phyloP scores from a whole-genome alignment of 2,888 invertebrate genomes.

The Caenorhabditis sp. region DNA sequence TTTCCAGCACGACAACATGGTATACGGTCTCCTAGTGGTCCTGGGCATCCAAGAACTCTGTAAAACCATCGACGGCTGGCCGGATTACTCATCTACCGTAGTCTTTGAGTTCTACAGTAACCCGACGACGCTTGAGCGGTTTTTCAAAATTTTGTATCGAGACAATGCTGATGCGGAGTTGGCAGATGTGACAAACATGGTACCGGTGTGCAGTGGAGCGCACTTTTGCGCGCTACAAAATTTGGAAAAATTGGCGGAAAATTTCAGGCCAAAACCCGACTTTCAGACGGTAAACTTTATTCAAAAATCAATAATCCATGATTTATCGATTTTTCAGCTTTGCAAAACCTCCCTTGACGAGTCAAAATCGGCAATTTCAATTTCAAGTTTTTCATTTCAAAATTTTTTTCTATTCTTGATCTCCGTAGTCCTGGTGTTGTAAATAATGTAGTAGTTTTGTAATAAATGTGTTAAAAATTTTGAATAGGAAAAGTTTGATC shows the following conservation, averaged over 20 bases:
- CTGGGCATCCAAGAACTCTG: conserved; percentile 51
- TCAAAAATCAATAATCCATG: not conserved
- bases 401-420: not conserved
- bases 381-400: not conserved
- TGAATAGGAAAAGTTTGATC: too few relatives aligned
- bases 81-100: conserved; percentile 62
- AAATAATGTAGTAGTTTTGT: too few relatives aligned
- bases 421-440: too few relatives aligned
- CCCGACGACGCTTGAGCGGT: conserved; percentile 16
- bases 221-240: conserved; percentile 15
- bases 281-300: conserved; percentile 25
- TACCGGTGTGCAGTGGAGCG: conserved; percentile 31
- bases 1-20: conserved; percentile 65
- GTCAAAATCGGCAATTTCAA: not conserved
- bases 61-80: conserved; percentile 56
- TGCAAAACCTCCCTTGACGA: conserved; percentile 19
- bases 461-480: too few relatives aligned
- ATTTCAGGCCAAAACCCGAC: conserved; percentile 27
- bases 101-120: conserved; percentile 65
- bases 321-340: conserved; percentile 13
- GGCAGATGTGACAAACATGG: conserved; percentile 28
- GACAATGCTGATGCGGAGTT: conserved; percentile 43
- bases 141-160: conserved; percentile 63
- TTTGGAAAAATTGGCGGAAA: conserved; percentile 4
- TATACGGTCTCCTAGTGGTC: conserved; percentile 64